Percentiles rank a stretch among this genome's conserved stretches.
These are phyloP conservation scores for Oscheius sp. DNA, from an alignment of 2,888 invertebrate species.

Conservation along the genomic window DNA sequence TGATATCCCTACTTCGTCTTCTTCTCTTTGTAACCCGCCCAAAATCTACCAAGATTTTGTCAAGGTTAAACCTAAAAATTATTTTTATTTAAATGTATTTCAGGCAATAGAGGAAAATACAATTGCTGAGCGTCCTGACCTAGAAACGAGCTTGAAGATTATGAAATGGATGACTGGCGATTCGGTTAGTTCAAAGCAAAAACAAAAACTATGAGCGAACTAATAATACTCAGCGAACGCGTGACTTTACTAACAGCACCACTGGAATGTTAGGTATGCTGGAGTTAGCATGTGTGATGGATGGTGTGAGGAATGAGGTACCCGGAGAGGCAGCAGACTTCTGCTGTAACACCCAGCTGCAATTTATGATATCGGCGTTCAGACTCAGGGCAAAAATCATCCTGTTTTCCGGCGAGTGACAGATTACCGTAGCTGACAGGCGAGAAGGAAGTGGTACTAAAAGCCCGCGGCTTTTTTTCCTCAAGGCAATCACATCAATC, in stretches of 20 bases:
- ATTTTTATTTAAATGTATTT: conserved; percentile 4
- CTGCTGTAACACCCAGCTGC: conserved; percentile 28
- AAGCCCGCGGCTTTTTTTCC: not conserved
- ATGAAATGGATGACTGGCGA: conserved; percentile 57
- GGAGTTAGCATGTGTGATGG: conserved; percentile 20
- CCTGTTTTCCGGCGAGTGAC: not conserved
- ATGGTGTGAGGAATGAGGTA: conserved; percentile 17
- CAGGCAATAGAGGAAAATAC: conserved; percentile 58
- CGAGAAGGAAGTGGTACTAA: no score
- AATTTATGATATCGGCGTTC: conserved; percentile 27
- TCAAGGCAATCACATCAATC: conserved; percentile 1
- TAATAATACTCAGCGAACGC: not conserved
- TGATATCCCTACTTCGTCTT: conserved; percentile 55
- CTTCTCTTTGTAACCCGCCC: conserved; percentile 42
- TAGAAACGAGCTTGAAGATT: conserved; percentile 55
- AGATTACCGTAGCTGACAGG: not conserved
- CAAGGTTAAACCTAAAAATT: conserved; percentile 29
- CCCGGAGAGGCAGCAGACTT: conserved; percentile 10
- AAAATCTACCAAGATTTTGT: conserved; percentile 49
- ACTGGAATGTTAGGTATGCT: conserved; percentile 20
- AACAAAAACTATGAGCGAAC: not conserved
- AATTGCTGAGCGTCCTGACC: conserved; percentile 50
- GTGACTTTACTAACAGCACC: conserved; percentile 1
- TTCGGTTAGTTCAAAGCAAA: not conserved
- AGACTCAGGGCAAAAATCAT: not conserved